Evolutionary conservation across 2,888 invertebrate species (phyloP), one percentile per base, ranked within the genome.

Genomic region (Drosophila recens): DNA sequence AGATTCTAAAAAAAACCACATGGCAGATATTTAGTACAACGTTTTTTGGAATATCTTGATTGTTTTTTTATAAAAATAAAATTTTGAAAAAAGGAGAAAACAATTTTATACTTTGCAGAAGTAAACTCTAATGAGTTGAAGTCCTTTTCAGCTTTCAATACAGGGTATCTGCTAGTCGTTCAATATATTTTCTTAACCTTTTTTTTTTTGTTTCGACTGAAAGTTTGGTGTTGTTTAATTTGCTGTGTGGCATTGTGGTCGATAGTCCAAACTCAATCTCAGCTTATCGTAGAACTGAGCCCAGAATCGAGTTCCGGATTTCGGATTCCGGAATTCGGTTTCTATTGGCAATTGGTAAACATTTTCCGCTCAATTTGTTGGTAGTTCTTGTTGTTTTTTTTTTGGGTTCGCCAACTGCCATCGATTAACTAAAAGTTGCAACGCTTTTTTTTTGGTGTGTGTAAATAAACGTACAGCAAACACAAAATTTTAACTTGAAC

Each of bases 311-410:
- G 36, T 36, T 51, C 4, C 20, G 20, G 52, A 48, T 36, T 51
- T 4, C 20, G n/a, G 59, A 53, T 51, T 36, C 17, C 15, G 42
- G 42, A 11, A 33, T 33, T 42, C 46, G 61, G 70, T 73, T 80
- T 84, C 74, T 82, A 79, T 72, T 75, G 61, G 72, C 87, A 86
- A 86, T 86, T 88, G 88, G 85, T 83, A 87, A 86, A 86, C 85
- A 86, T 86, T 86, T 86, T 86, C 85, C 88, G 85, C 80, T 87
- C 85, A 86, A 86, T 86, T 87, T 86, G 84, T 68, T 69, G 67
- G 27, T 77, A 81, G 66, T 76, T 77, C 65, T 33, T 52, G 6
- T 5, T 53, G n/a, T 9, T 13, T 52, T 30, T 43, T 42, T 64
- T 17, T 42, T 64, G 61, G 64, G 67, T 68, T 58, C 48, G 52